Conservation (phyloP, 2,113 vertebrate species). For the Pseudopodoces humilis region DNA sequence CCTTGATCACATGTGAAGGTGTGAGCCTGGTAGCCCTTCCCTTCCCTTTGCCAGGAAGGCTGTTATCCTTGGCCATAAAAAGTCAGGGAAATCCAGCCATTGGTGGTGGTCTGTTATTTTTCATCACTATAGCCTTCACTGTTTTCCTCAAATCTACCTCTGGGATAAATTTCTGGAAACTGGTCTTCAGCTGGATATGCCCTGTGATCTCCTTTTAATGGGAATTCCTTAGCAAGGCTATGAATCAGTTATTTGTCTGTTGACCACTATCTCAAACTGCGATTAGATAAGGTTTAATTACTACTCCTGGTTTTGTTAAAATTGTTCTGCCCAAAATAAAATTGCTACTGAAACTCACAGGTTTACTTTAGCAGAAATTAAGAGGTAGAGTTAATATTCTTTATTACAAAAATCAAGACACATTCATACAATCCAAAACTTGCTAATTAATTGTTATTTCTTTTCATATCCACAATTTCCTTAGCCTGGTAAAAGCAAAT, state of each 20-base stretch:
- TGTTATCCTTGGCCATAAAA: not conserved
- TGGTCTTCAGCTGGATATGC: not conserved
- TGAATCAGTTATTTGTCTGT: not conserved
- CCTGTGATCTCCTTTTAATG: not conserved
- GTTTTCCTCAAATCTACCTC: not conserved
- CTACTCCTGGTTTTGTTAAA: not conserved
- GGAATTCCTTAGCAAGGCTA: not conserved
- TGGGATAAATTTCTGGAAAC: not conserved
- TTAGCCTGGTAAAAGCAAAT: not conserved
- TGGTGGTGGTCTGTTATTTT: not conserved
- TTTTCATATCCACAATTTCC: not conserved
- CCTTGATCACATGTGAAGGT: not conserved
- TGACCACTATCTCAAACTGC: not conserved
- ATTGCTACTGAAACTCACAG: not conserved
- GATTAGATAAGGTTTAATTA: not conserved
- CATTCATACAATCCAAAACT: slow-evolving; percentile 42
- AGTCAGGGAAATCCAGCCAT: not conserved
- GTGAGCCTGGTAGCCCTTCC: not conserved
- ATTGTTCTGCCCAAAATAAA: not conserved
- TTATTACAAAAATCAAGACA: slow-evolving; percentile 62
- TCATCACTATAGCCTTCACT: not conserved
- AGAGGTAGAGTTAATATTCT: slow-evolving; percentile 42
- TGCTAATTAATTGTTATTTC: slow-evolving; percentile 23
- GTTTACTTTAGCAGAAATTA: slow-evolving; percentile 25
- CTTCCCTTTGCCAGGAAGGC: not conserved